Evolutionary conservation across 2,888 invertebrate genomes (phyloP).

Genomic region (Thereva nobilitata): DNA sequence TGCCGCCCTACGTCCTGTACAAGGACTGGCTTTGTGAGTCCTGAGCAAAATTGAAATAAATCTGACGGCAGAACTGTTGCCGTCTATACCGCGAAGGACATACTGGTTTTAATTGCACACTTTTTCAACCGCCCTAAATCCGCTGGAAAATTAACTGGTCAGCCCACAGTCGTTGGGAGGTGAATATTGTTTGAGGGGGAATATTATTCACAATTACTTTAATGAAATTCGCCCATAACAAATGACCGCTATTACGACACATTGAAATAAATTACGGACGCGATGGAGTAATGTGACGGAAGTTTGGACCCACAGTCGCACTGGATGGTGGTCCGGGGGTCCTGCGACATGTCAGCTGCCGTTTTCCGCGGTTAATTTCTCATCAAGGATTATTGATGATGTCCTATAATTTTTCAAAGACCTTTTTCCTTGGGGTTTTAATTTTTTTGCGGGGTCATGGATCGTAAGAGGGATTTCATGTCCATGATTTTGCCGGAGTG

Average conservation of each 20-base stretch:
- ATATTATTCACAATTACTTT: constrained; percentile 34
- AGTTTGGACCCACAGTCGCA: constrained; percentile 3
- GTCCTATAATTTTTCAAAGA: constrained; percentile 3
- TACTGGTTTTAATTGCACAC: not conserved
- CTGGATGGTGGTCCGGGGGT: not conserved
- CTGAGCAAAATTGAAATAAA: constrained; percentile 22
- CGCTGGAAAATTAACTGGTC: constrained; percentile 15
- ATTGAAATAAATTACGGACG: constrained; percentile 29
- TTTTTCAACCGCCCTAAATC: not conserved
- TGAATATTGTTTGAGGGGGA: constrained; percentile 2
- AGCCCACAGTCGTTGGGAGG: not conserved
- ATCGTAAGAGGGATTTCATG: too few relatives aligned
- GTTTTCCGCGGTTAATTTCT: constrained; percentile 25
- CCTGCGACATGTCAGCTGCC: constrained; percentile 1
- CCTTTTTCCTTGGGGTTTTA: too few relatives aligned
- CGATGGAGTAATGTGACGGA: constrained; percentile 13
- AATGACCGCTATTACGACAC: constrained; percentile 20
- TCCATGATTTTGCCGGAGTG: too few relatives aligned
- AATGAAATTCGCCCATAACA: constrained; percentile 30
- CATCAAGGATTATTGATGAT: constrained; percentile 22
- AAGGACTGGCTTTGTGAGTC: not conserved
- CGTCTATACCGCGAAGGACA: not conserved
- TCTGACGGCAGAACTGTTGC: constrained; percentile 4
- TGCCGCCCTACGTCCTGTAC: not conserved
- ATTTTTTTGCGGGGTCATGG: too few relatives aligned